phyloP scores from a whole-genome alignment of 2,888 invertebrate genomes.

The Eurytoma adleriae region DNA sequence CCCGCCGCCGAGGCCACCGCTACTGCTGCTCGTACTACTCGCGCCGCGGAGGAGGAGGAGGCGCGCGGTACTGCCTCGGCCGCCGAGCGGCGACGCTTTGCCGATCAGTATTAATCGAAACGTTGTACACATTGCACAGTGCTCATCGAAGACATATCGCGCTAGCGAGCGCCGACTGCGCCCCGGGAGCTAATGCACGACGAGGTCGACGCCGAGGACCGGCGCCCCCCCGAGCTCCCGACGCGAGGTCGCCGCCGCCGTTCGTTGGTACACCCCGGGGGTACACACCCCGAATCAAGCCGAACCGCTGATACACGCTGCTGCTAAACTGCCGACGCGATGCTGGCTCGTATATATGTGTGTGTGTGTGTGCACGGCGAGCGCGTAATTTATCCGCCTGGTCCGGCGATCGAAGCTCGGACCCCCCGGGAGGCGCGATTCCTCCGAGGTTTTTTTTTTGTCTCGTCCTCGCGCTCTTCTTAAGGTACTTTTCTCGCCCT shows the following conservation, averaged over 20 bases:
- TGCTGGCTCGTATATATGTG: slow-evolving; percentile 36
- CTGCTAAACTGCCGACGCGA: slow-evolving; percentile 54
- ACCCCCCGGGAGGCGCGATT: background rate
- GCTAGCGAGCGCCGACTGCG: slow-evolving; percentile 43
- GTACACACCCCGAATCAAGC: background rate
- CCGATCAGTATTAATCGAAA: slow-evolving; percentile 62
- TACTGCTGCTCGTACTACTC: background rate
- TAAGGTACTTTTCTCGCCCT: too few relatives aligned
- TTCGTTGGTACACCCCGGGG: too few relatives aligned
- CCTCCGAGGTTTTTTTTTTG: slow-evolving; percentile 35
- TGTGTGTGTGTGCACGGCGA: slow-evolving; percentile 21
- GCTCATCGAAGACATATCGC: slow-evolving; percentile 57
- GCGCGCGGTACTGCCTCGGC: slow-evolving; percentile 17
- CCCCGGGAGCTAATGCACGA: slow-evolving; percentile 49
- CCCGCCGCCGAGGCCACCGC: background rate
- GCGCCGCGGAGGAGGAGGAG: background rate
- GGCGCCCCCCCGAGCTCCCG: too few relatives aligned
- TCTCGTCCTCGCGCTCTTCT: too few relatives aligned
- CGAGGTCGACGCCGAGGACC: background rate
- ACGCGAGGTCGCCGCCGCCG: too few relatives aligned
- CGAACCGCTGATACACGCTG: slow-evolving; percentile 41
- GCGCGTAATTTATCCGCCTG: slow-evolving; percentile 48
- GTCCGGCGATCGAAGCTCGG: slow-evolving; percentile 23
- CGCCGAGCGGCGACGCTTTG: slow-evolving; percentile 51
- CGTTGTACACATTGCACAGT: slow-evolving; percentile 58